Evolutionary conservation across 2,888 invertebrate genomes (phyloP), one percentile per base, ranked within the genome.

Genomic region (Perdita meconis): DNA sequence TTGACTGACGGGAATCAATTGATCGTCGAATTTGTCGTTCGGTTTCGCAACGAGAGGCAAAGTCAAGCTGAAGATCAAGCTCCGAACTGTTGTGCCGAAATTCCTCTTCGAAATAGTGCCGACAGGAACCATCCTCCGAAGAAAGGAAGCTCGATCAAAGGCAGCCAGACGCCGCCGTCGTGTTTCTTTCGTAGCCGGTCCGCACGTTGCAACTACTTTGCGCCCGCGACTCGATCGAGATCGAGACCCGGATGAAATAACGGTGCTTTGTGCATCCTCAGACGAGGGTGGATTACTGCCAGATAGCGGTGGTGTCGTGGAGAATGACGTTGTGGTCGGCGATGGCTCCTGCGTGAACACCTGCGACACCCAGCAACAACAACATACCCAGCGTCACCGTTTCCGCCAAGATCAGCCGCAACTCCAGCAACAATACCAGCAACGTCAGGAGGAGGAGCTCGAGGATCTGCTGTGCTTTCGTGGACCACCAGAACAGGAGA

Each of bases 201-300:
- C 72, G 63, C 69, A 72, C 56, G 59, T 79, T 76, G 82, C 76
- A 72, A 56, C 64, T 78, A 47, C 34, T 10, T 26, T 22, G 26
- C n/a, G 44, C 26, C 36, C 10, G n/a, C 26, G 51, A 16, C 34
- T 42, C n/a, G 4, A 10, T 10, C 24, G 30, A 36, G 59, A 30
- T 53, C 68, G 30, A 12, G 1, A 47, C 12, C 22, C n/a, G 34
- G 8, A 30, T 63, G 57, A 59, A 69, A 30, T 40, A 60, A 26
- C 56, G 47, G 6, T 26, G 30, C 8, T 78, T 67, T 72, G 34
- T 70, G 51, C 55, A 44, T 77, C 68, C 56, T 38, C 73, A 88
- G 88, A 88, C 81, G 87, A 87, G 78, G 86, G 83, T 78, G 84
- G 77, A 81, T 81, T 85, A 84, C 76, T 85, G 82, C 74, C 81